Percentiles rank a stretch among this genome's conserved stretches.
Conservation (phyloP, 2,113 vertebrate species). For the Heterocephalus glaber region DNA sequence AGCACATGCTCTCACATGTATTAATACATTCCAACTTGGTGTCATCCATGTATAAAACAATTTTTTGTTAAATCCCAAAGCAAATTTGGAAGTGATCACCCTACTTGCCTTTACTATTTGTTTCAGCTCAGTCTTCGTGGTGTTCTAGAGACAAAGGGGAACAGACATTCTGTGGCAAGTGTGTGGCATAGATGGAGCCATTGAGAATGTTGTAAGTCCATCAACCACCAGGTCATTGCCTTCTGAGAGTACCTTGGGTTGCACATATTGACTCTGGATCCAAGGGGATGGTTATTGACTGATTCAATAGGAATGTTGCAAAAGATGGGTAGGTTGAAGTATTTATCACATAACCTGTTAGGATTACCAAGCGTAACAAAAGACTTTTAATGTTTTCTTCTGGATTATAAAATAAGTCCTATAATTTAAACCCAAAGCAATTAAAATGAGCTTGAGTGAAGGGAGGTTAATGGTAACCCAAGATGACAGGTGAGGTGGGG, state of each 20-base stretch:
- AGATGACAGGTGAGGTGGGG: neutral
- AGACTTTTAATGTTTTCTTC: constrained; percentile 36
- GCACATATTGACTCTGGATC: neutral
- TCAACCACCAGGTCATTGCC: neutral
- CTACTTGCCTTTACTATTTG: neutral
- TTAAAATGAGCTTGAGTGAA: constrained; percentile 4
- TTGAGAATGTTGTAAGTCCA: neutral
- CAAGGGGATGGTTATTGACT: neutral
- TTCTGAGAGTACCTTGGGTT: neutral
- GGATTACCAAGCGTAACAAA: neutral
- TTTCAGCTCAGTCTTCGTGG: neutral
- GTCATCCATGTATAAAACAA: neutral
- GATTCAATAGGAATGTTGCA: neutral
- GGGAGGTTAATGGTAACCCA: neutral
- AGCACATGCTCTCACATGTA: neutral
- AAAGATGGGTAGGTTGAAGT: neutral
- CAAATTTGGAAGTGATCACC: neutral
- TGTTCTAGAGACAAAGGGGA: neutral
- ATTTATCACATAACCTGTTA: neutral
- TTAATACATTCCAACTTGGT: neutral
- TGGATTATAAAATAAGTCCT: constrained; percentile 26
- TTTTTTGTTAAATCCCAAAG: neutral
- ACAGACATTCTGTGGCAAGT: neutral
- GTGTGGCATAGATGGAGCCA: neutral
- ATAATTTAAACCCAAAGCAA: constrained; percentile 10